Conservation (phyloP, 2,888 invertebrate genomes). For the Callosobruchus maculatus region DNA sequence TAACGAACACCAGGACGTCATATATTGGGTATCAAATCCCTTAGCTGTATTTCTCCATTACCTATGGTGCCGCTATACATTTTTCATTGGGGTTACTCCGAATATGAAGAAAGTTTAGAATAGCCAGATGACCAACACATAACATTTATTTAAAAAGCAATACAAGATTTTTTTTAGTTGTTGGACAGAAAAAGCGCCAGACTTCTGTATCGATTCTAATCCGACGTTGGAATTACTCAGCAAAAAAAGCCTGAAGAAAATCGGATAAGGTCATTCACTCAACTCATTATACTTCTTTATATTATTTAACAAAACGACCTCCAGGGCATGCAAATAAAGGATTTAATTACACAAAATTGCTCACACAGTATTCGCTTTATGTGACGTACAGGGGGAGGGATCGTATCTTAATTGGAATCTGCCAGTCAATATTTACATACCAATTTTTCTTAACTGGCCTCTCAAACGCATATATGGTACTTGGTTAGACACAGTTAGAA, state of each 20-base stretch:
- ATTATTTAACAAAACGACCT: not conserved
- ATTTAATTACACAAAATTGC: not conserved
- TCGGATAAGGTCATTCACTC: not conserved
- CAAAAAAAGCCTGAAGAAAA: not conserved
- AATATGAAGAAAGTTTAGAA: no score
- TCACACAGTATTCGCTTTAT: not conserved
- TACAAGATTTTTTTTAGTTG: not conserved
- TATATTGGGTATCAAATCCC: no score
- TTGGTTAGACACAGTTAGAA: no score
- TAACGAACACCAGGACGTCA: no score
- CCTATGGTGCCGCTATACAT: no score
- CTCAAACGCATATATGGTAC: not conserved
- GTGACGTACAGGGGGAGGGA: not conserved
- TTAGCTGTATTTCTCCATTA: no score
- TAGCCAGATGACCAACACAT: no score
- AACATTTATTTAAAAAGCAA: no score
- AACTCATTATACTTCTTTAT: not conserved
- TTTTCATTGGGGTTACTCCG: no score
- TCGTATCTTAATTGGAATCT: not conserved
- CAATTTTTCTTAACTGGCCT: not conserved
- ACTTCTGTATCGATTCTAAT: not conserved
- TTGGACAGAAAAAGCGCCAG: not conserved
- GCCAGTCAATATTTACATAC: not conserved
- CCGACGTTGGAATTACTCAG: not conserved
- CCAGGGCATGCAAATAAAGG: not conserved